Percentiles rank a stretch among this genome's conserved stretches.
These are phyloP conservation scores for Chelonia mydas DNA, from an alignment of 2,797 vertebrate species.

Conservation along the genomic window DNA sequence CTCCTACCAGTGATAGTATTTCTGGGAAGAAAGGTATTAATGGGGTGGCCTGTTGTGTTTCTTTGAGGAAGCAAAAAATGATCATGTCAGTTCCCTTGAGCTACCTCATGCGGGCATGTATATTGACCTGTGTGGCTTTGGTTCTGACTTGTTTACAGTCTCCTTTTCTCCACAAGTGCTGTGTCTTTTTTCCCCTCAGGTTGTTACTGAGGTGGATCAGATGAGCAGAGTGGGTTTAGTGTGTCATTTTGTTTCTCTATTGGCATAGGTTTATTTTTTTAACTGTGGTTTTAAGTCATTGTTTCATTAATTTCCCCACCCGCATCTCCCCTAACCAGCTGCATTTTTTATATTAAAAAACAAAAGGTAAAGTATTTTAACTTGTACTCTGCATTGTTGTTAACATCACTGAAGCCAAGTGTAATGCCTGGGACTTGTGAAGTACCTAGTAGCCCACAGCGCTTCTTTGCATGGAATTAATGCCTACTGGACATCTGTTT, in stretches of 20 bases:
- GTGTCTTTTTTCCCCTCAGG: background rate
- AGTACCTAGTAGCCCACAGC: background rate
- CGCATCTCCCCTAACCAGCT: conserved; percentile 41
- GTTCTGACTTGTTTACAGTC: background rate
- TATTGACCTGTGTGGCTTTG: background rate
- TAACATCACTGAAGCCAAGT: background rate
- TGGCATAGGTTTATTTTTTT: conserved; percentile 35
- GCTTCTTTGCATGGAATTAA: conserved; percentile 43
- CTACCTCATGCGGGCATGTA: background rate
- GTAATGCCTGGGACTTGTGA: rapidly evolving
- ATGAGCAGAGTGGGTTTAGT: background rate
- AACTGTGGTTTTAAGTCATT: conserved; percentile 4
- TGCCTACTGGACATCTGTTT: background rate
- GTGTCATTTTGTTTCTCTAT: conserved; percentile 2
- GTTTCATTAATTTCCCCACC: background rate
- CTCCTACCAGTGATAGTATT: background rate
- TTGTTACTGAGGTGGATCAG: background rate
- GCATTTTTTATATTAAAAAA: conserved; percentile 38
- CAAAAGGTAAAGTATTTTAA: conserved; percentile 18
- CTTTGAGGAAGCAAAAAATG: background rate
- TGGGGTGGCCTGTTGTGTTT: background rate
- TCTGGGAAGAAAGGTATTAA: background rate
- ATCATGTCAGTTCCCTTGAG: background rate
- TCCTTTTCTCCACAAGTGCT: rapidly evolving
- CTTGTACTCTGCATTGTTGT: background rate